These are phyloP conservation scores for Nothocercus nigrocapillus DNA, from an alignment of 2,113 vertebrate genomes.

Conservation along the genomic window DNA sequence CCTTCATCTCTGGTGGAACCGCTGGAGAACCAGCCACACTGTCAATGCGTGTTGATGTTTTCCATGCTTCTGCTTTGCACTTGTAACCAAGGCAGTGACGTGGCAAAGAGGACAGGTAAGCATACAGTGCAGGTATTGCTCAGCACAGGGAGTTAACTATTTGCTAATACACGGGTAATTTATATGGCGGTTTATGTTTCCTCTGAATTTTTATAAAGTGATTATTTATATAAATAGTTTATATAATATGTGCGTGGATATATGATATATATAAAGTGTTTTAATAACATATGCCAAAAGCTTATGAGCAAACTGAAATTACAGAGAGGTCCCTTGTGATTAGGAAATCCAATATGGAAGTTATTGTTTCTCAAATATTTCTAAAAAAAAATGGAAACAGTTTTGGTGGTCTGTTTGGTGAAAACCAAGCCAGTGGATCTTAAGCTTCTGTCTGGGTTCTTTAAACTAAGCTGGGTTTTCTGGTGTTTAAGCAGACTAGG, in stretches of 20 bases:
- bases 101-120: accelerated
- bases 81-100: neutral
- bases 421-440: neutral
- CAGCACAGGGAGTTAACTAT: neutral
- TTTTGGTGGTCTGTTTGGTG: neutral
- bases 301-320: conserved; percentile 11
- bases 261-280: neutral
- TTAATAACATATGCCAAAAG: conserved; percentile 5
- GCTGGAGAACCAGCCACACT: neutral
- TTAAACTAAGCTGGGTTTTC: neutral
- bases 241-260: neutral
- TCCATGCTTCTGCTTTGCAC: neutral
- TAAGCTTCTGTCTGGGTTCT: neutral
- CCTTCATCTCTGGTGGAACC: neutral
- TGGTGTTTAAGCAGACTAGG: neutral
- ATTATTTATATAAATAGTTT: neutral
- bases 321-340: neutral
- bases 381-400: neutral
- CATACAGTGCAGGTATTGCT: neutral
- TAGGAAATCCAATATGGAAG: neutral
- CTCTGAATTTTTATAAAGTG: neutral
- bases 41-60: neutral
- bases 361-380: neutral
- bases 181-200: neutral
- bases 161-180: neutral